Percentiles rank a stretch among this genome's conserved stretches.
Evolutionary conservation across 2,113 vertebrate species (phyloP).

Genomic region (Triplophysa rosa): DNA sequence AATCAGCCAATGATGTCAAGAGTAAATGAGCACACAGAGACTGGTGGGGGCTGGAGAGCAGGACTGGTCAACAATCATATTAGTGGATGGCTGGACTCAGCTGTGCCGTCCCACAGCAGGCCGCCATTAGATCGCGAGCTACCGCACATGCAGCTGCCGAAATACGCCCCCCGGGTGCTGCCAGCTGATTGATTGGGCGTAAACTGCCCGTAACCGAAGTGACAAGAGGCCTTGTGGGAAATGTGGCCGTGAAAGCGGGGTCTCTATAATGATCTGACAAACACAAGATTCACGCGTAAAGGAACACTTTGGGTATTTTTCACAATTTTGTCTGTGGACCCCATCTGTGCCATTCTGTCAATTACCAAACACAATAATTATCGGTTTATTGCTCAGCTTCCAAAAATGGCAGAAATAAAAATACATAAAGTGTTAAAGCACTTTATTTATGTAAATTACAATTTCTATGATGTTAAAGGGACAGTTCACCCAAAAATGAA

Average conservation of each 20-base stretch:
- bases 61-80: conserved; percentile 37
- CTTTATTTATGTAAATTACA: no score
- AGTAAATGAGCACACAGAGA: conserved; percentile 39
- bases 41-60: conserved; percentile 44
- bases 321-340: neutral
- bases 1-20: conserved; percentile 23
- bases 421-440: no score
- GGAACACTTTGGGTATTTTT: neutral
- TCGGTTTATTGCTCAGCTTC: neutral
- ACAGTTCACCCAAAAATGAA: no score
- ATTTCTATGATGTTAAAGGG: no score
- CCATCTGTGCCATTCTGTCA: neutral
- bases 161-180: conserved; percentile 50
- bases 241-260: conserved; percentile 30
- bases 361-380: neutral
- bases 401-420: no score
- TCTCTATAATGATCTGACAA: conserved; percentile 51
- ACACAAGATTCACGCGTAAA: conserved; percentile 8
- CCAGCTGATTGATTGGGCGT: conserved; percentile 68
- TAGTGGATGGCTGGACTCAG: conserved; percentile 57
- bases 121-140: conserved; percentile 60
- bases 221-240: conserved; percentile 63
- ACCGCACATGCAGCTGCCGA: conserved; percentile 66
- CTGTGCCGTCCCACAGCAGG: conserved; percentile 51
- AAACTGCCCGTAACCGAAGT: conserved; percentile 68